Percentiles rank a stretch among this genome's conserved stretches.
Conservation (phyloP, 2,888 invertebrate species). For the Therioaphis trifolii region DNA sequence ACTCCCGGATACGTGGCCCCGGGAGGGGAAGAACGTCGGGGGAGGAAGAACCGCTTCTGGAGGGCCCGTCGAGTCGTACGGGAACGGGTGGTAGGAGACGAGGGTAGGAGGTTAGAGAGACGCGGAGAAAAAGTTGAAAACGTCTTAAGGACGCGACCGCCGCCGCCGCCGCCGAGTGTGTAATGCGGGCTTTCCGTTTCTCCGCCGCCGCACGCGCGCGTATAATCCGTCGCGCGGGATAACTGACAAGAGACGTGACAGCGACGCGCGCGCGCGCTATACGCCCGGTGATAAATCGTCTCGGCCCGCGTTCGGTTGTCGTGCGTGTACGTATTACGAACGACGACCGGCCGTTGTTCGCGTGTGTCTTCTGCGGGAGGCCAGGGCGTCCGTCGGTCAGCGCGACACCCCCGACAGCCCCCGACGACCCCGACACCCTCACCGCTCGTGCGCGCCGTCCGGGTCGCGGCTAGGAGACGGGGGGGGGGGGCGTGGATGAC, state of each 20-base stretch:
- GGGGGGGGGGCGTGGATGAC: no score
- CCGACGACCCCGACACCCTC: neutral
- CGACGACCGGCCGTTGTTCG: neutral
- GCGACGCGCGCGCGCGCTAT: neutral
- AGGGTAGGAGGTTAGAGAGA: slow-evolving; percentile 60
- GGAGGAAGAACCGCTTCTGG: no score
- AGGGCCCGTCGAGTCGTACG: neutral
- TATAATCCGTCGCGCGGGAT: slow-evolving; percentile 60
- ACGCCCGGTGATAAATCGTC: slow-evolving; percentile 47
- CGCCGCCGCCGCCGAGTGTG: neutral
- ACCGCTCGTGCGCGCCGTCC: neutral
- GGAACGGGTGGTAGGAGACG: neutral
- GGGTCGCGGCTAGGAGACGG: no score
- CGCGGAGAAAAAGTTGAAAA: slow-evolving; percentile 52
- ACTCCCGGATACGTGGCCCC: no score
- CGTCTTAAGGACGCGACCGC: slow-evolving; percentile 31
- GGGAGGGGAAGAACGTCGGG: neutral
- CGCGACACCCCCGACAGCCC: neutral
- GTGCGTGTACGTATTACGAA: no score
- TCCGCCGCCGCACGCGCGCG: neutral
- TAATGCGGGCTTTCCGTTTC: slow-evolving; percentile 37
- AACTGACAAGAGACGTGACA: slow-evolving; percentile 59
- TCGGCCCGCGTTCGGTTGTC: neutral
- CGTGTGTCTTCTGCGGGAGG: neutral
- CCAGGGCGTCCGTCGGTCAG: neutral